Evolutionary conservation across 2,888 invertebrate species (phyloP).

Genomic region (Amiota mariae): DNA sequence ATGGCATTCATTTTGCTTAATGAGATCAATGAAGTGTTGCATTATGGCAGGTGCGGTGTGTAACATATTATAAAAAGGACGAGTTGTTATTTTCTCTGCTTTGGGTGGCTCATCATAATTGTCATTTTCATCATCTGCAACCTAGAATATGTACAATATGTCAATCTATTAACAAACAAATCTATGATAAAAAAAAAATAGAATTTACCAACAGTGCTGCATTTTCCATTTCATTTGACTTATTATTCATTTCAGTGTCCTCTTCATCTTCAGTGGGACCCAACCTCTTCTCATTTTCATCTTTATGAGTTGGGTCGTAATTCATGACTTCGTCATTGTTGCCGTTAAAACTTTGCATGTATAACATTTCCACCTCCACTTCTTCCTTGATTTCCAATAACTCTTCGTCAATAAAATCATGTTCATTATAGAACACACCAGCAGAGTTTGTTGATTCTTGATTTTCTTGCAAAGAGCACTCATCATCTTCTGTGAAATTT

Average conservation of each 20-base stretch:
- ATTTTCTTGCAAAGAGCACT: neutral
- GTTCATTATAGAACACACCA: neutral
- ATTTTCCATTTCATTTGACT: no score
- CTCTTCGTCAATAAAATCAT: conserved; percentile 34
- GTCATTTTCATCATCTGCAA: neutral
- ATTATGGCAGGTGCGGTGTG: conserved; percentile 40
- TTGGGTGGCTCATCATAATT: neutral
- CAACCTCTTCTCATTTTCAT: no score
- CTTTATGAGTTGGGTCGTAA: no score
- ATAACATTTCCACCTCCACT: conserved; percentile 39
- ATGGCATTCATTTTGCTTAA: conserved; percentile 35
- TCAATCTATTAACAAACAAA: neutral
- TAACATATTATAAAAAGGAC: conserved; percentile 44
- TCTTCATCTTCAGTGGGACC: no score
- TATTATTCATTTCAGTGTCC: neutral
- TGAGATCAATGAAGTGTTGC: conserved; percentile 41
- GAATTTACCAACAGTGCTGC: no score
- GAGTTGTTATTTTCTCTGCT: neutral
- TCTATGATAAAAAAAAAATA: no score
- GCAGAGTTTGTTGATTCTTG: neutral
- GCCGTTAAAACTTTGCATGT: no score
- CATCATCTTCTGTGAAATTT: neutral
- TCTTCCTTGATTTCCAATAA: conserved; percentile 46
- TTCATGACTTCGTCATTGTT: no score
- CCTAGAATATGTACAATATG: neutral